phyloP scores from a whole-genome alignment of 1,140 invertebrate species.

The Anastrepha ludens region DNA sequence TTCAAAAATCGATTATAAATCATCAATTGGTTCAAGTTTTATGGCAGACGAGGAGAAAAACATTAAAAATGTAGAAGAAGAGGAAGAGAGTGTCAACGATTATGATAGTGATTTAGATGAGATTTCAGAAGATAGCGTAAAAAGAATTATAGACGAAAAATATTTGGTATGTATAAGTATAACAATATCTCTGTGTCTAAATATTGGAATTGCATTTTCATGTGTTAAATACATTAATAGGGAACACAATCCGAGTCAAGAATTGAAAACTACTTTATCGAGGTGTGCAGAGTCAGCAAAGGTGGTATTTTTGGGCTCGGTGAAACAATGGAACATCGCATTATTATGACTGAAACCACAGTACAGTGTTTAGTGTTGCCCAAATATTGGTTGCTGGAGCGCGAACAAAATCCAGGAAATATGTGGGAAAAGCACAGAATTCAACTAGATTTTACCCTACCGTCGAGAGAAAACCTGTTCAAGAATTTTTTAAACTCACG shows the following conservation, averaged over 20 bases:
- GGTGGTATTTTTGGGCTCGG: constrained; percentile 7
- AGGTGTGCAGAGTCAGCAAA: neutral
- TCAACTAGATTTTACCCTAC: neutral
- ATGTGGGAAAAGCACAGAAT: neutral
- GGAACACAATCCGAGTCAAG: neutral
- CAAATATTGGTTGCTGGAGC: neutral
- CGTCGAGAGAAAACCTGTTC: neutral
- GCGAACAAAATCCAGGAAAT: neutral
- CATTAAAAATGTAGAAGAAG: neutral
- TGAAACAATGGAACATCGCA: neutral
- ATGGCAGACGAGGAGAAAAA: neutral
- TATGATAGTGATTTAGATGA: neutral
- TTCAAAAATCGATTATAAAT: neutral
- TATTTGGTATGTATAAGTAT: neutral
- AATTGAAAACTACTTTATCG: neutral
- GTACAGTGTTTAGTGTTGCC: constrained; percentile 3
- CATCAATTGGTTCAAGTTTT: neutral
- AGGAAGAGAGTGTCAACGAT: neutral
- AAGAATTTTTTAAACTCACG: neutral
- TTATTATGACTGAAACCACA: neutral
- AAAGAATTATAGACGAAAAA: neutral
- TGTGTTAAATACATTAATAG: neutral
- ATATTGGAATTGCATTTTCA: neutral
- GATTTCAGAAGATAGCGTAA: neutral
- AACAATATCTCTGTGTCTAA: neutral